These are phyloP conservation scores for Calcarius ornatus DNA, from an alignment of 2,113 vertebrate genomes.

Conservation along the genomic window DNA sequence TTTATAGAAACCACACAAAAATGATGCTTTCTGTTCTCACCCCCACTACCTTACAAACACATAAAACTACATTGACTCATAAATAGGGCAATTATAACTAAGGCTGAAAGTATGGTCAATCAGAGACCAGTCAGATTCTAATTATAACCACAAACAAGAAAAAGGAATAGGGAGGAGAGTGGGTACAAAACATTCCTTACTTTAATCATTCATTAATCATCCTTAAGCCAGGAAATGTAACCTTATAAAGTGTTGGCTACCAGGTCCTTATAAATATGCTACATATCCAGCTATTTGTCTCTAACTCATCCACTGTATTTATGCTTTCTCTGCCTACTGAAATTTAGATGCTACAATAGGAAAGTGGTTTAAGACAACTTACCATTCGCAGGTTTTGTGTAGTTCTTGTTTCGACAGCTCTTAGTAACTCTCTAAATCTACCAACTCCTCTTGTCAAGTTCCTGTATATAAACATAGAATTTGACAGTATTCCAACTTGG, in stretches of 20 bases:
- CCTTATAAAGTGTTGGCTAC: neutral
- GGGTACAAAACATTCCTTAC: neutral
- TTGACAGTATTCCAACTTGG: conserved; percentile 59
- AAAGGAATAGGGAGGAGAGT: neutral
- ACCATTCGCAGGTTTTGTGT: conserved; percentile 98
- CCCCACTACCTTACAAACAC: neutral
- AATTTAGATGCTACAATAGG: neutral
- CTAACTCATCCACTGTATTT: neutral
- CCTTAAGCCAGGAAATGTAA: neutral
- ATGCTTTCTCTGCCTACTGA: neutral
- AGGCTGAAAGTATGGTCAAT: neutral
- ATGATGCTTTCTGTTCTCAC: neutral
- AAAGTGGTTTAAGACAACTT: conserved; percentile 45
- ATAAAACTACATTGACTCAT: neutral
- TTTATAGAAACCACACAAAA: neutral
- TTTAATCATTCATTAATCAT: neutral
- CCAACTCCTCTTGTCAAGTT: conserved; percentile 94
- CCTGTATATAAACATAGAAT: conserved; percentile 76
- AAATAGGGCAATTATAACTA: neutral
- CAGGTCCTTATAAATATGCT: neutral
- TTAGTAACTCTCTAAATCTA: conserved; percentile 93
- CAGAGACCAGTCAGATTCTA: neutral
- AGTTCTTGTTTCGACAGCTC: conserved; percentile 94
- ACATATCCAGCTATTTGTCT: neutral
- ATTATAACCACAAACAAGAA: neutral